phyloP scores from a whole-genome alignment of 2,888 invertebrate genomes.

The Endomychus coccineus region DNA sequence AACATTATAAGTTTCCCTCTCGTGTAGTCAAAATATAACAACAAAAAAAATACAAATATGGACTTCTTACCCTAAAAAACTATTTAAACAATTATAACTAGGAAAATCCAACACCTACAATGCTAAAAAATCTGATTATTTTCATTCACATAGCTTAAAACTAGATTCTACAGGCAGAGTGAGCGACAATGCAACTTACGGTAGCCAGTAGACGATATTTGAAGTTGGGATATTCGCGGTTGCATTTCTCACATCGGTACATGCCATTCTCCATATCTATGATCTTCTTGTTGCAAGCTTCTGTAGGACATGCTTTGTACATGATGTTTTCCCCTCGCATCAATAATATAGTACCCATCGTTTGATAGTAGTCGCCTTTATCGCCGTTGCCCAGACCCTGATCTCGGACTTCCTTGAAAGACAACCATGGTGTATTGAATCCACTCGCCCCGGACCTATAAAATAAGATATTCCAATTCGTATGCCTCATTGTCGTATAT shows the following conservation, averaged over 20 bases:
- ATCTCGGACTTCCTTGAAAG: conserved; percentile 65
- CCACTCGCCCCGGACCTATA: conserved; percentile 8
- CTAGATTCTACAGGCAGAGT: too few species aligned
- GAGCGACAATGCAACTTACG: too few species aligned
- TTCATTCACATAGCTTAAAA: too few species aligned
- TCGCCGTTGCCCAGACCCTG: conserved; percentile 66
- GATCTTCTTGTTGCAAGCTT: conserved; percentile 92
- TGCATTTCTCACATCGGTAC: conserved; percentile 94
- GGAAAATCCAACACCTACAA: too few species aligned
- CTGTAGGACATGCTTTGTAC: conserved; percentile 86
- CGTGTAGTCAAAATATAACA: too few species aligned
- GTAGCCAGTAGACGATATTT: conserved; percentile 76
- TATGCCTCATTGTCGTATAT: not conserved
- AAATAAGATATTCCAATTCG: too few species aligned
- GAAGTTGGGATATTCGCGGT: conserved; percentile 72
- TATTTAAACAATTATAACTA: too few species aligned
- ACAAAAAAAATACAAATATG: too few species aligned
- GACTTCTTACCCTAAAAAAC: too few species aligned
- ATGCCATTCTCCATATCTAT: conserved; percentile 80
- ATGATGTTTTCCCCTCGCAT: conserved; percentile 75
- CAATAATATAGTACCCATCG: conserved; percentile 70
- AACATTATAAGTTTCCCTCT: too few species aligned
- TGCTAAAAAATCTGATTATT: too few species aligned
- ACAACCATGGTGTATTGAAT: conserved; percentile 52
- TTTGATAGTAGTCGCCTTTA: conserved; percentile 73